phyloP scores from a whole-genome alignment of 2,888 invertebrate species.

The Cosmia trapezina region DNA sequence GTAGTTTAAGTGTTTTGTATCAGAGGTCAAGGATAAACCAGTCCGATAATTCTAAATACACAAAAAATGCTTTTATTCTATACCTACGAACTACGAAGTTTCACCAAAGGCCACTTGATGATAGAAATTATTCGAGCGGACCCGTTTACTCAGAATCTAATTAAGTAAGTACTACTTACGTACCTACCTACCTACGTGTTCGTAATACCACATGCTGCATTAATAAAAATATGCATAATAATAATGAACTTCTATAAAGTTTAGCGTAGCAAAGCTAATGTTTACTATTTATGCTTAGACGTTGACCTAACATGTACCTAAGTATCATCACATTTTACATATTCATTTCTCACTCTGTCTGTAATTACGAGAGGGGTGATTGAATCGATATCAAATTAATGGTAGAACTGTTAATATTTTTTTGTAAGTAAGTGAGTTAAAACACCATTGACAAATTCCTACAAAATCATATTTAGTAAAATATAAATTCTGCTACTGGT shows the following conservation, averaged over 20 bases:
- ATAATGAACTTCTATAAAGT: constrained; percentile 9
- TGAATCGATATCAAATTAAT: constrained; percentile 21
- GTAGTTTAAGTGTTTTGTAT: constrained; percentile 15
- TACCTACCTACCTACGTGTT: constrained; percentile 12
- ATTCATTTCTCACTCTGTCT: not conserved
- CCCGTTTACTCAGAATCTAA: constrained; percentile 35
- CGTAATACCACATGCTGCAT: not conserved
- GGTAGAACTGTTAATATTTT: not conserved
- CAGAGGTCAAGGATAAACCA: constrained; percentile 29
- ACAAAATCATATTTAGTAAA: constrained; percentile 4
- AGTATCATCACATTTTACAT: not conserved
- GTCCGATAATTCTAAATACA: not conserved
- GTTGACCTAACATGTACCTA: not conserved
- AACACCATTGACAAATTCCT: not conserved
- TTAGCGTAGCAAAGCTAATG: constrained; percentile 6
- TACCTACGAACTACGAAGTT: too few species aligned
- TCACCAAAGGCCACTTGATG: not conserved
- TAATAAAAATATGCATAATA: constrained; percentile 10
- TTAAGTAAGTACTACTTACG: constrained; percentile 4
- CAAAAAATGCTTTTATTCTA: not conserved
- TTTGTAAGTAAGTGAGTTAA: not conserved
- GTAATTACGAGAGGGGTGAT: constrained; percentile 11
- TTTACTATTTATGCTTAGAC: not conserved
- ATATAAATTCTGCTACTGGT: constrained; percentile 18
- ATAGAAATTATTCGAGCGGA: not conserved